Percentiles rank a stretch among this genome's conserved stretches.
Conservation (phyloP, 2,113 vertebrate genomes). For the Embiotoca jacksoni region DNA sequence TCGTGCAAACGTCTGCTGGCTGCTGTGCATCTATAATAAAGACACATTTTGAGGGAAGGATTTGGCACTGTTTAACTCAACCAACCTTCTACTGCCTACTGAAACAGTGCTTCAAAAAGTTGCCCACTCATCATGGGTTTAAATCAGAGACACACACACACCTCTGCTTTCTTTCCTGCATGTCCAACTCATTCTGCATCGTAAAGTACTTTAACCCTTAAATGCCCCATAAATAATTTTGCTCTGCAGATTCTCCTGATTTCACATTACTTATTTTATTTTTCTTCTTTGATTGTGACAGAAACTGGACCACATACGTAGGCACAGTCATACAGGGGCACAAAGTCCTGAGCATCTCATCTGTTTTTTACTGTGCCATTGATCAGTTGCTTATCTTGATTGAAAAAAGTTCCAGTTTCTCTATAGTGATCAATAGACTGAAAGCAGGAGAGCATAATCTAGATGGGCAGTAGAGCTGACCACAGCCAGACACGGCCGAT, state of each 20-base stretch:
- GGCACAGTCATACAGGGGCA: background rate
- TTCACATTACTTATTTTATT: background rate
- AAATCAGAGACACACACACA: background rate
- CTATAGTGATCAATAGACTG: slow-evolving; percentile 39
- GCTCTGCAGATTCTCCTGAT: background rate
- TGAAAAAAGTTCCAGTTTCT: slow-evolving; percentile 44
- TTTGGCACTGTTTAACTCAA: background rate
- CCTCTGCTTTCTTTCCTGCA: background rate
- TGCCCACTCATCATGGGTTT: background rate
- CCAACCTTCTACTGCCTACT: background rate
- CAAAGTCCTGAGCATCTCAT: slow-evolving; percentile 15
- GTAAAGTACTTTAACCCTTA: background rate
- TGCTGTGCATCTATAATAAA: background rate
- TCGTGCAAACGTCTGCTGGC: background rate
- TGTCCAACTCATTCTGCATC: background rate
- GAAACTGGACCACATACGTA: background rate
- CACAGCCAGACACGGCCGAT: slow-evolving; percentile 36
- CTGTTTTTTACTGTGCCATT: slow-evolving; percentile 15
- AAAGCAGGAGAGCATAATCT: slow-evolving; percentile 50
- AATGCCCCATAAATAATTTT: background rate
- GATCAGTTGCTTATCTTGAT: slow-evolving; percentile 54
- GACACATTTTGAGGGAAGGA: background rate
- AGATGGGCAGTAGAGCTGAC: slow-evolving; percentile 54
- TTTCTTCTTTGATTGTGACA: background rate
- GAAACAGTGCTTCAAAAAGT: background rate